A percentile compares a stretch with the other conserved stretches of the same genome.
Conservation (phyloP, 2,113 vertebrate genomes). For the Recurvirostra avosetta region DNA sequence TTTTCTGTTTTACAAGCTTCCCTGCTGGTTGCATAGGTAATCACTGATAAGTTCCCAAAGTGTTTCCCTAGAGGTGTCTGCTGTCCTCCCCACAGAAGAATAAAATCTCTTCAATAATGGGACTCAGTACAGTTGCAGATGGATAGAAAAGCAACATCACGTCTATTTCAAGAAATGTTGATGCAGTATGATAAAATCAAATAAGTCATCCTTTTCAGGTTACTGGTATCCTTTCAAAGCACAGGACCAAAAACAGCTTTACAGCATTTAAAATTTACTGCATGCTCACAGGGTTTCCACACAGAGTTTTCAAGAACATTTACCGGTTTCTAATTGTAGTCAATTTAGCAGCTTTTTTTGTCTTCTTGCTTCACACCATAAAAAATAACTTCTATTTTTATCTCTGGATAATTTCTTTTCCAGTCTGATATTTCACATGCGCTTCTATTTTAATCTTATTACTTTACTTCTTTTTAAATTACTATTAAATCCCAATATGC, state of each 20-base stretch:
- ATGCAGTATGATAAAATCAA: not conserved
- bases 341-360: not conserved
- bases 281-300: not conserved
- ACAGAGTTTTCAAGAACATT: not conserved
- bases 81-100: not conserved
- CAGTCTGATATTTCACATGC: not conserved
- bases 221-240: not conserved
- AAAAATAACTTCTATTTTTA: constrained; percentile 17
- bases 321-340: not conserved
- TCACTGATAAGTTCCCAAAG: not conserved
- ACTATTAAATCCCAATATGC: constrained; percentile 34
- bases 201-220: not conserved
- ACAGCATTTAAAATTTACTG: not conserved
- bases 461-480: constrained; percentile 34
- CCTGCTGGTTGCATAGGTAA: not conserved
- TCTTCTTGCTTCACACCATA: not conserved
- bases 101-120: not conserved
- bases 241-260: not conserved
- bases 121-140: not conserved
- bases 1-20: not conserved
- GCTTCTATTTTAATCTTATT: constrained; percentile 6
- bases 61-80: not conserved
- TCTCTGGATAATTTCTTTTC: constrained; percentile 10
- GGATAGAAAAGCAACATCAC: not conserved
- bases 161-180: not conserved